A percentile compares a stretch with the other conserved stretches of the same genome.
Conservation (phyloP, 2,113 vertebrate genomes). For the Corythornis cristatus region DNA sequence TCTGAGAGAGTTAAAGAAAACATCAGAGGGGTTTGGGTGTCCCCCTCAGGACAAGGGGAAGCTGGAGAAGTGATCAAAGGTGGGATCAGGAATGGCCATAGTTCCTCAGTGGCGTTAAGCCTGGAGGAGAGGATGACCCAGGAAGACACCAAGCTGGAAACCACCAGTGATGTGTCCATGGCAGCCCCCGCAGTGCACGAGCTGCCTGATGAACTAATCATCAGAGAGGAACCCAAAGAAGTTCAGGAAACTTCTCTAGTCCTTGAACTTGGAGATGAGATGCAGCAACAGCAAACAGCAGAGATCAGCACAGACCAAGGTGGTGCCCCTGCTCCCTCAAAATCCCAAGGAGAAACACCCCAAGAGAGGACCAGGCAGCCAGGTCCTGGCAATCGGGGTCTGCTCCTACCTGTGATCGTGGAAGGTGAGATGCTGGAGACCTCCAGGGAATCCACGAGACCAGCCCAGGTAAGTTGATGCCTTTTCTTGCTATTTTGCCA, state of each 20-base stretch:
- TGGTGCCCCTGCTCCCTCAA: neutral
- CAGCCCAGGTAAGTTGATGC: slow-evolving; percentile 62
- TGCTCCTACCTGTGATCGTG: neutral
- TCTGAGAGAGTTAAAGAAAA: neutral
- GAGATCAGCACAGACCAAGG: neutral
- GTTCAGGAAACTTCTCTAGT: neutral
- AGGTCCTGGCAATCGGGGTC: neutral
- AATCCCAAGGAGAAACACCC: neutral
- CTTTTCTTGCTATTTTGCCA: neutral
- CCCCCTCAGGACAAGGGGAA: neutral
- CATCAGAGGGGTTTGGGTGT: neutral
- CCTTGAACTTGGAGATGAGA: neutral
- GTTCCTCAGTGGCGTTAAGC: neutral
- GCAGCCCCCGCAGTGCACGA: neutral
- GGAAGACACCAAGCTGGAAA: neutral
- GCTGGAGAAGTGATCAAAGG: neutral
- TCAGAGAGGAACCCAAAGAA: neutral
- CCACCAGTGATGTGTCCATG: neutral
- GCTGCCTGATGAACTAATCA: neutral
- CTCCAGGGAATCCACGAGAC: slow-evolving; percentile 6
- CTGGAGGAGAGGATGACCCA: neutral
- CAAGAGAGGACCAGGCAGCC: slow-evolving; percentile 33
- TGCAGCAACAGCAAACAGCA: neutral
- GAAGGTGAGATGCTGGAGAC: slow-evolving; percentile 55
- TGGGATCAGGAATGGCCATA: neutral